phyloP scores from a whole-genome alignment of 2,888 invertebrate genomes.

The Ceramica pisi region DNA sequence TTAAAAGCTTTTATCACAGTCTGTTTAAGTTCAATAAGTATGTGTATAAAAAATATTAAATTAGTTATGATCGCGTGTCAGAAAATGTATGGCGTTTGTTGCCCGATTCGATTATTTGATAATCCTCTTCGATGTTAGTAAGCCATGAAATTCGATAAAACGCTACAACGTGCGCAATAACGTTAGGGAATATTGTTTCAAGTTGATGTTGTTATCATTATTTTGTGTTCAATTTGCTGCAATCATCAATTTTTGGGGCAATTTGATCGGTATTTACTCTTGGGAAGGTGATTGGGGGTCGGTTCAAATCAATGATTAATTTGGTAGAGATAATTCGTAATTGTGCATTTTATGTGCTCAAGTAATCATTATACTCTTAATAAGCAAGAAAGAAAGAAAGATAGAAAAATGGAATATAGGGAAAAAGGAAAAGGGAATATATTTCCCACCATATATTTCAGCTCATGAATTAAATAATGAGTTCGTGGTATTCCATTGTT shows the following conservation, averaged over 20 bases:
- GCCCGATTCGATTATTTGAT: constrained; percentile 66
- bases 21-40: constrained; percentile 10
- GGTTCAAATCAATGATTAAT: not conserved
- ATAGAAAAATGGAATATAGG: no score
- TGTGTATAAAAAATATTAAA: constrained; percentile 45
- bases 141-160: constrained; percentile 52
- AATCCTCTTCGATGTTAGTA: constrained; percentile 54
- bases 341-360: not conserved
- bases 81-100: constrained; percentile 42
- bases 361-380: no score
- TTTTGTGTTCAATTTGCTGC: constrained; percentile 29
- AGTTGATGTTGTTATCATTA: constrained; percentile 17
- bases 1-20: not conserved
- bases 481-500: no score
- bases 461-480: no score
- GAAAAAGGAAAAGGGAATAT: no score
- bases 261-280: constrained; percentile 5
- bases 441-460: no score
- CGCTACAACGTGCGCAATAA: constrained; percentile 13
- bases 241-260: not conserved
- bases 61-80: constrained; percentile 61
- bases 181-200: constrained; percentile 32
- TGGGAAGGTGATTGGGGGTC: not conserved
- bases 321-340: not conserved
- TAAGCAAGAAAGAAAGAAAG: no score